Percentiles rank a stretch among this genome's conserved stretches.
These are phyloP conservation scores for Emydoidea blandingii DNA, from an alignment of 2,797 vertebrate genomes.

Conservation along the genomic window DNA sequence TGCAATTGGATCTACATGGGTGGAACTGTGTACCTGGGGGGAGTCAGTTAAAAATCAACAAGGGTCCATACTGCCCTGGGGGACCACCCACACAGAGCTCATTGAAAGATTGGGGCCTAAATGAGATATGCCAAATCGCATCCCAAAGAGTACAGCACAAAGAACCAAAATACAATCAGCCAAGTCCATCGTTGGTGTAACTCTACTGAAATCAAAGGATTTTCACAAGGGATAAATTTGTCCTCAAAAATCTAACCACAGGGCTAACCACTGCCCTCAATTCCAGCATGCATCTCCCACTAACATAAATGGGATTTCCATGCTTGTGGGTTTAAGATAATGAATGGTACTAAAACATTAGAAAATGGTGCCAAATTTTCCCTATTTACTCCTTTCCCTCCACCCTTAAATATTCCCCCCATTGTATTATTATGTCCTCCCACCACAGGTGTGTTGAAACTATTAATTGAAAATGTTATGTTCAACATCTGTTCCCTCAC, in stretches of 20 bases:
- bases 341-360: neutral
- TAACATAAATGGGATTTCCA: neutral
- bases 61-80: neutral
- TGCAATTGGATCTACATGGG: neutral
- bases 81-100: neutral
- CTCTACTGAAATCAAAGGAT: neutral
- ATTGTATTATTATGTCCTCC: neutral
- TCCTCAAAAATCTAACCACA: neutral
- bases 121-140: neutral
- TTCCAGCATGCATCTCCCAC: neutral
- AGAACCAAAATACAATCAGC: neutral
- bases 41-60: neutral
- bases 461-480: neutral
- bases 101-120: neutral
- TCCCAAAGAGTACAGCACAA: neutral
- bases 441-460: neutral
- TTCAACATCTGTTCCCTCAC: neutral
- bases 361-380: neutral
- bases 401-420: neutral
- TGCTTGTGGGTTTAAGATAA: neutral
- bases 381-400: neutral
- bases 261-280: neutral
- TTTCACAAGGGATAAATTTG: neutral
- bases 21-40: neutral
- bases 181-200: neutral